Percentiles rank a stretch among this genome's conserved stretches.
phyloP scores from a whole-genome alignment of 2,888 invertebrate genomes.

The Dasysyrphus albostriatus region DNA sequence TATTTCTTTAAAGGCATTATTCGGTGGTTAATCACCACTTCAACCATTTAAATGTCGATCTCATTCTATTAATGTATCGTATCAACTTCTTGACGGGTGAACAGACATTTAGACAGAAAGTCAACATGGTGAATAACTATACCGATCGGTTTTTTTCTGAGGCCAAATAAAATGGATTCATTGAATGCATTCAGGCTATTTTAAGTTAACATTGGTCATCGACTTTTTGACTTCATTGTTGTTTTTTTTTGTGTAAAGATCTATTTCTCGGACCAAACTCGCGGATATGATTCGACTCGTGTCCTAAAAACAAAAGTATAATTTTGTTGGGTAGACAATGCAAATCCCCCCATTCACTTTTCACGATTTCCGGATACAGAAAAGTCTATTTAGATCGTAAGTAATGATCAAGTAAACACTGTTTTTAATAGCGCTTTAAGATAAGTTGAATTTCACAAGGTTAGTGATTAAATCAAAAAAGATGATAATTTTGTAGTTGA shows the following conservation, averaged over 20 bases:
- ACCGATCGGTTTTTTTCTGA: conserved; percentile 11
- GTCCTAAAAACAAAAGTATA: conserved; percentile 19
- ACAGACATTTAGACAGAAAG: conserved; percentile 50
- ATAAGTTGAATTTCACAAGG: conserved; percentile 12
- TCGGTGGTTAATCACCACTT: conserved; percentile 49
- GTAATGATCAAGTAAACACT: neutral
- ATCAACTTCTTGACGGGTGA: conserved; percentile 39
- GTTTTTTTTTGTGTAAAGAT: neutral
- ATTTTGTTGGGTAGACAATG: neutral
- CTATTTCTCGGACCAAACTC: neutral
- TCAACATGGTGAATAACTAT: conserved; percentile 40
- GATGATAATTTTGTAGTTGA: too few species aligned
- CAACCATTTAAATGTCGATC: conserved; percentile 35
- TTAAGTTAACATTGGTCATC: neutral
- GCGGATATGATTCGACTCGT: conserved; percentile 18
- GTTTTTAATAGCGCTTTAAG: neutral
- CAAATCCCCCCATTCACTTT: conserved; percentile 20
- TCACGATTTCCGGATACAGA: conserved; percentile 33
- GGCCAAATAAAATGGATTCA: conserved; percentile 5
- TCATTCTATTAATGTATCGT: conserved; percentile 9
- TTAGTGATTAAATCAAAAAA: too few species aligned
- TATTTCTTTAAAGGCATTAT: neutral
- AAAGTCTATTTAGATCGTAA: conserved; percentile 32
- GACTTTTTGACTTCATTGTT: conserved; percentile 1
- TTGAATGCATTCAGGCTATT: neutral